Percentiles rank a stretch among this genome's conserved stretches.
Conservation (phyloP, 2,888 invertebrate species). For the Spisula solida region DNA sequence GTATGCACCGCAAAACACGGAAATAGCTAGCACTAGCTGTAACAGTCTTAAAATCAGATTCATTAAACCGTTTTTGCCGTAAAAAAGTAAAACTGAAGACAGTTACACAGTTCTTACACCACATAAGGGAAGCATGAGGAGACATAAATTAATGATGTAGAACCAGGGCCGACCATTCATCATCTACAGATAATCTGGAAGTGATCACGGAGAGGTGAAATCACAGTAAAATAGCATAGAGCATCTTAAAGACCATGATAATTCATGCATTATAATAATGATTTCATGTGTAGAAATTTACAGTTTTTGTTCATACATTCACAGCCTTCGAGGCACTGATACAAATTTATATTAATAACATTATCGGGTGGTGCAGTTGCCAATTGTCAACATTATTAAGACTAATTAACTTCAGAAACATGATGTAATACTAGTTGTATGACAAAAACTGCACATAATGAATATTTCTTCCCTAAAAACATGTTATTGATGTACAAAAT, state of each 20-base stretch:
- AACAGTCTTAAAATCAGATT: not conserved
- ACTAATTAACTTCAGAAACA: not conserved
- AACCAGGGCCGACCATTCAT: not conserved
- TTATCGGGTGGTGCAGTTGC: not conserved
- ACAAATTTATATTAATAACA: not conserved
- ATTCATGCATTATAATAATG: conserved; percentile 1
- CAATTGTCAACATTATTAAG: not conserved
- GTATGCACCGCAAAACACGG: not conserved
- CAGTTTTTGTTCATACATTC: not conserved
- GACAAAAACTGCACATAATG: not conserved
- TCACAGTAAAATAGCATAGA: not conserved
- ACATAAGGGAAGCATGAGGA: not conserved
- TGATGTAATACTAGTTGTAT: not conserved
- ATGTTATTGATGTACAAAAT: not conserved
- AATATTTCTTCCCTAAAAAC: not conserved
- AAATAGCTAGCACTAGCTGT: not conserved
- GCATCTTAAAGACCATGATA: not conserved
- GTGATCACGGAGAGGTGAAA: not conserved
- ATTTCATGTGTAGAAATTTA: not conserved
- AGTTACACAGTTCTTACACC: not conserved
- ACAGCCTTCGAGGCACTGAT: not conserved
- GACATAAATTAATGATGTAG: not conserved
- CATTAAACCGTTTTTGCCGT: not conserved
- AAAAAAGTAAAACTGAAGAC: not conserved
- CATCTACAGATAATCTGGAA: not conserved